Conservation (phyloP, 2,888 invertebrate genomes). For the Aphidius colemani region DNA sequence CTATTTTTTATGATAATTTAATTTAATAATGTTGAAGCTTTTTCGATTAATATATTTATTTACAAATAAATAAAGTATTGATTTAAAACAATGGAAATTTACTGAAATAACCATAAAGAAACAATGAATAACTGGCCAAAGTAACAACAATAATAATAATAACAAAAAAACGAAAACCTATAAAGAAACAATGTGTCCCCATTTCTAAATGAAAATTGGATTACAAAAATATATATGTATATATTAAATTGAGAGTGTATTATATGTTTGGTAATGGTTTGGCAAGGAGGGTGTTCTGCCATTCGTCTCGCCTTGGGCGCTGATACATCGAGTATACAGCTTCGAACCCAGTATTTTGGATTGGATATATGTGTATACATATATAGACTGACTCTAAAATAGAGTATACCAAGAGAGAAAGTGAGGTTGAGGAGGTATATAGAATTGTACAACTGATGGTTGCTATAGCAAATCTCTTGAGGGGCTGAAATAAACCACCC, state of each 20-base stretch:
- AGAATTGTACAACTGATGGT: too few species aligned
- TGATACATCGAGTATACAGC: conserved; percentile 56
- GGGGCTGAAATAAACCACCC: background rate
- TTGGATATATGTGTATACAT: conserved; percentile 37
- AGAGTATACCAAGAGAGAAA: too few species aligned
- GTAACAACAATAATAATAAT: background rate
- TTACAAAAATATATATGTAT: conserved; percentile 5
- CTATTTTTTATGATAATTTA: too few species aligned
- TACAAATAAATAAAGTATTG: too few species aligned
- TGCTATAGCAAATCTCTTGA: conserved; percentile 12
- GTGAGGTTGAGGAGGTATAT: too few species aligned
- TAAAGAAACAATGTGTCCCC: conserved; percentile 39
- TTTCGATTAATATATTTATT: too few species aligned
- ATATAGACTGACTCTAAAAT: conserved; percentile 35
- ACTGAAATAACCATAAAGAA: too few species aligned
- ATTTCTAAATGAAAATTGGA: background rate
- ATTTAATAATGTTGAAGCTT: background rate
- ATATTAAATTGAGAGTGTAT: background rate
- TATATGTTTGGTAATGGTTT: conserved; percentile 7
- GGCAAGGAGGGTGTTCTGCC: conserved; percentile 26
- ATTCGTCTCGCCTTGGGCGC: conserved; percentile 58
- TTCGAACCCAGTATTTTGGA: conserved; percentile 46
- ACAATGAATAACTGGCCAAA: conserved; percentile 15
- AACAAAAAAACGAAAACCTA: conserved; percentile 47
- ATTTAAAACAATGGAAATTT: too few species aligned